Percentiles rank a stretch among this genome's conserved stretches.
phyloP scores from a whole-genome alignment of 2,113 vertebrate genomes.

The Notechis scutatus region DNA sequence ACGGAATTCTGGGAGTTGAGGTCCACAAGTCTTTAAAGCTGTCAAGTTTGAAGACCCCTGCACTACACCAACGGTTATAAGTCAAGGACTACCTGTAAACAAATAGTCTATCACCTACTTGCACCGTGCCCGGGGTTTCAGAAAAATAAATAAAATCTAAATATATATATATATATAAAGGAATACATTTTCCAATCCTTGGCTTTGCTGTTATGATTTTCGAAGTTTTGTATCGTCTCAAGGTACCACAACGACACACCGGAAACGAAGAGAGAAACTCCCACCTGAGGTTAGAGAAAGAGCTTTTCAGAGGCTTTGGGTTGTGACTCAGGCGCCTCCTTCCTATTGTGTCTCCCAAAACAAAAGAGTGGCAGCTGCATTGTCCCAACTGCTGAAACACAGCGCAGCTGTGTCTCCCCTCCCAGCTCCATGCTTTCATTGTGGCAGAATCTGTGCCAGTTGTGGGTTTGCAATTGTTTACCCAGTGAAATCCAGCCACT shows the following conservation, averaged over 20 bases:
- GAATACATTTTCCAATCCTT: background rate
- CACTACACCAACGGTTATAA: no score
- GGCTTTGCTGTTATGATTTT: background rate
- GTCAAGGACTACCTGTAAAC: no score
- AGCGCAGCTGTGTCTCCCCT: background rate
- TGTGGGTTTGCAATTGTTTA: background rate
- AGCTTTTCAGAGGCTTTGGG: background rate
- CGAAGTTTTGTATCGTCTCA: background rate
- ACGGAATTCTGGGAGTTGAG: no score
- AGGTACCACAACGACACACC: background rate
- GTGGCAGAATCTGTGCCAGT: background rate
- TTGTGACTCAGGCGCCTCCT: background rate
- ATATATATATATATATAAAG: background rate
- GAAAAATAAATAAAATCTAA: no score
- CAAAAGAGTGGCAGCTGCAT: background rate
- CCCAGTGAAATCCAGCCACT: background rate
- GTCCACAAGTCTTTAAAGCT: no score
- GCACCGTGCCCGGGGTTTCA: no score
- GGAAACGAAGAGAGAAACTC: background rate
- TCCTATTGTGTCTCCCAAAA: background rate
- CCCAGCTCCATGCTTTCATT: background rate
- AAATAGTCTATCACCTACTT: no score
- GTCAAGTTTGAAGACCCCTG: no score
- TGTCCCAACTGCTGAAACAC: background rate
- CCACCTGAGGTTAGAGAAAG: background rate